Base-by-base conservation (phyloP, 2,113 vertebrate species). In the Neogale vison region DNA sequence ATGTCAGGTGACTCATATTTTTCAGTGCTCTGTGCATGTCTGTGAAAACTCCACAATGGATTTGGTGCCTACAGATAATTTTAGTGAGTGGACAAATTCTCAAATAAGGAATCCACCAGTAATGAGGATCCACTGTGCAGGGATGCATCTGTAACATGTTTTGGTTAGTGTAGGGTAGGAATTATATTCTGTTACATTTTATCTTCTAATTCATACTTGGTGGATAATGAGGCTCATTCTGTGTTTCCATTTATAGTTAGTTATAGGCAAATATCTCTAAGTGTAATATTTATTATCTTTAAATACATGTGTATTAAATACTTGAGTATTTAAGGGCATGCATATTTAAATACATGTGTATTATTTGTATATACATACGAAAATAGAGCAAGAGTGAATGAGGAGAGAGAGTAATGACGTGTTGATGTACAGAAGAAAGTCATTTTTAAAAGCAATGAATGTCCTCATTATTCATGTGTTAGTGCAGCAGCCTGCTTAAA, bases 391-490 rank as follows among this genome's bases (percentile, higher is more conserved):
- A 92, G 26, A 61, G 2, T 24, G 21, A 85, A 34, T 76, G 63
- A 76, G 14, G 24, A 87, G 29, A 87, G 29, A 67, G 47, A 81
- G 47, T 45, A 26, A 80, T 42, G 20, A 74, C 7, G 21, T 67
- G 39, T 3, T 39, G 13, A 79, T 61, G 47, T 18, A 55, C 14
- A 55, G 24, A 83, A 92, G 79, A 88, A 96, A 94, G 34, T 45
- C 31, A 71, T 93, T 89, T 90, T 92, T 45, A 39, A 92, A 95
- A 81, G 34, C 76, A 84, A 88, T 90, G 71, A 90, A 15, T 96
- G 39, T 80, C 29, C 92, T 93, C 95, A 96, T 93, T 91, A 96
- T 95, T 97, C 79, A 63, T 63, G 21, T 72, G 3, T 94, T 96
- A 90, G 7, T 77, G 12, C 47, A 57, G 50, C 50, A 84, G 92